Evolutionary conservation across 2,113 vertebrate species (phyloP).

Genomic region (Origma solitaria): DNA sequence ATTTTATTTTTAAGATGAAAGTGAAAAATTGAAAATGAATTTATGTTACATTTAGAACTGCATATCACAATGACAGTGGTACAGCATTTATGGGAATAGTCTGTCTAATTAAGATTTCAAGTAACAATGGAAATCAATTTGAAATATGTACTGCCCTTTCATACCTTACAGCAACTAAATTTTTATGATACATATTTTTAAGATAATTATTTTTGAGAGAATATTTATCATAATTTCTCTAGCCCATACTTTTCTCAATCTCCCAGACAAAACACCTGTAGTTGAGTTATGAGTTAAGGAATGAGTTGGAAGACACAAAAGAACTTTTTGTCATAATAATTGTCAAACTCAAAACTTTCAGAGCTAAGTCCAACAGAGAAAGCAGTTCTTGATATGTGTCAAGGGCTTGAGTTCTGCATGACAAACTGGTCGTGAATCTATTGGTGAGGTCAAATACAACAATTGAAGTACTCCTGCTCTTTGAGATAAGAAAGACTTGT

Average conservation of each 20-base stretch:
- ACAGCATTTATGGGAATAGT: neutral
- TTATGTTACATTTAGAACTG: neutral
- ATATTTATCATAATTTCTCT: neutral
- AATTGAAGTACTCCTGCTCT: neutral
- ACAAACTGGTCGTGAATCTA: neutral
- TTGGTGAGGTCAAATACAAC: neutral
- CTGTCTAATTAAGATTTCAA: neutral
- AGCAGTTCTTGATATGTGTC: neutral
- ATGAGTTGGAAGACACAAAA: neutral
- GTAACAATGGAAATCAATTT: neutral
- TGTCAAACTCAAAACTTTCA: neutral
- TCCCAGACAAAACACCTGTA: neutral
- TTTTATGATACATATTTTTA: accelerated
- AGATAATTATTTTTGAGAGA: neutral
- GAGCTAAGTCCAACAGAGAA: neutral
- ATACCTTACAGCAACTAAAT: neutral
- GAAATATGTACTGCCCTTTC: neutral
- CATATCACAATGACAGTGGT: neutral
- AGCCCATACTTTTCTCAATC: neutral
- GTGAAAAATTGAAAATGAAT: neutral
- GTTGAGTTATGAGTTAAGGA: neutral
- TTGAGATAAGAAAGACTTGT: neutral
- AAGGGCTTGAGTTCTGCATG: neutral
- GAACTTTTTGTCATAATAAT: neutral
- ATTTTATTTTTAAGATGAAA: neutral